Base-by-base conservation (phyloP, 2,888 invertebrate genomes). In the Thecocarcelia acutangulata region DNA sequence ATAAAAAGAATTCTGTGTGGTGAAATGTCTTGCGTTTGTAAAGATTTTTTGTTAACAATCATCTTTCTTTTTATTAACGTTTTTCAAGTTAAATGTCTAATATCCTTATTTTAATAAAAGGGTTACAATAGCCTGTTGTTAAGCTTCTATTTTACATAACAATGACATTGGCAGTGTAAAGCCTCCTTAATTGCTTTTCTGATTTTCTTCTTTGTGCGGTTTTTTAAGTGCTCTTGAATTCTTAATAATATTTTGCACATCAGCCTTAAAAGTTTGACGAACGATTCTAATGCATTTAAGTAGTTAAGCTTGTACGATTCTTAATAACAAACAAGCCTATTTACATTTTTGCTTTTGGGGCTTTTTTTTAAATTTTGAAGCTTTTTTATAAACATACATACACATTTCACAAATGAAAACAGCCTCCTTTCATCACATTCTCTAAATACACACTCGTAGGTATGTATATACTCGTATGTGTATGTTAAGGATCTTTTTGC, bases 161-260 rank as follows among this genome's bases (percentile, higher is more conserved):
- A 75, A 42, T 21, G 15, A 33, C 63, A 54, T 63, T 56, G 21
- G 4, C 3, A 73, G 15, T 54, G 54, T 52, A 42, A n/a, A 54
- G 44, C 28, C 3, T 44, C 33, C 33, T 54, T 46, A 73, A 33
- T 37, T 28, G 33, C 37, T 42, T 24, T 40, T 61, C 13, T 28
- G 33, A 21, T 42, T 24, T 40, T 61, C 13, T 6, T 33, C 9
- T 33, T 33, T 33, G 8, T 37, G 21, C 37, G 13, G 3, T 21
- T 54, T 24, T 52, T 21, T 13, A 11, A 63, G 44, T 9, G 46
- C 4, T 3, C 46, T 73, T 46, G 46, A 73, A 56, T n/a, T 24
- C 52, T 17, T 63, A 63, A 50, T 70, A 24, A 68, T 48, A 70
- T 70, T 70, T 59, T 70, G 58, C 69, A 52, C 19, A 63, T 54